Percentiles rank a stretch among this genome's conserved stretches.
Evolutionary conservation across 2,113 vertebrate species (phyloP).

Genomic region (Peromyscus polionotus): DNA sequence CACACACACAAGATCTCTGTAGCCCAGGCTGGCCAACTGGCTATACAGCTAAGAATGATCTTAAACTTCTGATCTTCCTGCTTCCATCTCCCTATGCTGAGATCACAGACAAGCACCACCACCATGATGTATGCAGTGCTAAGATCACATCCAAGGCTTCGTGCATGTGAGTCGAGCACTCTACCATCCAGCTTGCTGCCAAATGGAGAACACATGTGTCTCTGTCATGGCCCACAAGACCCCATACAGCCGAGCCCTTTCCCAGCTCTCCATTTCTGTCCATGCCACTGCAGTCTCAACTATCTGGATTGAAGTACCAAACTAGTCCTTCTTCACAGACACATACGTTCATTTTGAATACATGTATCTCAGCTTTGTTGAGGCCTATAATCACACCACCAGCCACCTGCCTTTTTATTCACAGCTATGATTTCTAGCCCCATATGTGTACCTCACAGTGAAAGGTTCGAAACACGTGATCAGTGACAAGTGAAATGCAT

Average conservation of each 20-base stretch:
- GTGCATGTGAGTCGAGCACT: background rate
- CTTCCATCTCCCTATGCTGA: background rate
- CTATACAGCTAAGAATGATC: background rate
- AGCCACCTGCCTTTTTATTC: background rate
- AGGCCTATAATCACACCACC: background rate
- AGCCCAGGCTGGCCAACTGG: background rate
- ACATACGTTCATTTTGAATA: background rate
- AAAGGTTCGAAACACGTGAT: background rate
- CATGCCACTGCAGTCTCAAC: background rate
- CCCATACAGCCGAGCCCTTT: background rate
- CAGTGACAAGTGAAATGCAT: background rate
- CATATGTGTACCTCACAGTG: conserved; percentile 6
- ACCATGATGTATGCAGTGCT: background rate
- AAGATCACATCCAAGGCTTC: background rate
- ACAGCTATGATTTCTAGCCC: background rate
- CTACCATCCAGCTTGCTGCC: background rate
- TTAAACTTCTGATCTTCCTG: background rate
- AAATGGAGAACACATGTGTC: background rate
- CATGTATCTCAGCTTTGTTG: conserved; percentile 30
- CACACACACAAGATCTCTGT: background rate
- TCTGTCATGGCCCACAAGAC: background rate
- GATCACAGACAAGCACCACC: background rate
- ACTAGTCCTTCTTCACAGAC: background rate
- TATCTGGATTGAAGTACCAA: background rate
- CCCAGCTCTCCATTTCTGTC: background rate